These are phyloP conservation scores for Phrynosoma blainvillii DNA, from an alignment of 2,113 vertebrate species.

Conservation along the genomic window DNA sequence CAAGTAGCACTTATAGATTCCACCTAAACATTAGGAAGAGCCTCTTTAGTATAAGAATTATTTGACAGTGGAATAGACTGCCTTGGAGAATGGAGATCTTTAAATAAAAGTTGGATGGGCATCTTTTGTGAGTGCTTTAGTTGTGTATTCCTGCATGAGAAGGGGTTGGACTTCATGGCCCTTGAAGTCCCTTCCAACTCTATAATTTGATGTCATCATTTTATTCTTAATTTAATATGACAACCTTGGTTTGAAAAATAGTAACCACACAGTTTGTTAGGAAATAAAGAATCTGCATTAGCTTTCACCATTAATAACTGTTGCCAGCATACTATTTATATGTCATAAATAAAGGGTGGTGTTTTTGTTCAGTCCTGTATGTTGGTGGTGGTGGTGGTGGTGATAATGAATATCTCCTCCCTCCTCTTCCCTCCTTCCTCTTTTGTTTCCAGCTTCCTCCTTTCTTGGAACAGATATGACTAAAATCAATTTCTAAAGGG, in stretches of 20 bases:
- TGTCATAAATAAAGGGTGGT: not conserved
- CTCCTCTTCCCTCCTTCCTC: not conserved
- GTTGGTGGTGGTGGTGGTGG: too few relatives aligned
- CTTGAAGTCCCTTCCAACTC: too few relatives aligned
- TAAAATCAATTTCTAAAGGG: not conserved
- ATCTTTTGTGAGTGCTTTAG: too few relatives aligned
- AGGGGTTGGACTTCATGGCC: too few relatives aligned
- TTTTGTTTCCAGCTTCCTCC: not conserved
- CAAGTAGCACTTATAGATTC: not conserved
- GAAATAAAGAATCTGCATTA: not conserved
- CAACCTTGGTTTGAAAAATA: not conserved
- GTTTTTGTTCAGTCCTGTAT: not conserved
- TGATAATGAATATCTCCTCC: too few relatives aligned
- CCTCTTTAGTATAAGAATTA: too few relatives aligned
- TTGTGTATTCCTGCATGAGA: too few relatives aligned
- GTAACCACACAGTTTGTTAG: not conserved
- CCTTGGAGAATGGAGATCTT: too few relatives aligned
- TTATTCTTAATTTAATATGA: not conserved
- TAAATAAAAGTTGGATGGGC: too few relatives aligned
- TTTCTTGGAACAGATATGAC: conserved; percentile 1
- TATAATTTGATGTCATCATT: not conserved
- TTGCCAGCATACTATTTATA: not conserved
- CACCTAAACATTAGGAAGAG: too few relatives aligned
- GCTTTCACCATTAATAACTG: not conserved
- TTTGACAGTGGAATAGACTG: too few relatives aligned